Evolutionary conservation across 2,888 invertebrate genomes (phyloP).

Genomic region (Drosophila robusta): DNA sequence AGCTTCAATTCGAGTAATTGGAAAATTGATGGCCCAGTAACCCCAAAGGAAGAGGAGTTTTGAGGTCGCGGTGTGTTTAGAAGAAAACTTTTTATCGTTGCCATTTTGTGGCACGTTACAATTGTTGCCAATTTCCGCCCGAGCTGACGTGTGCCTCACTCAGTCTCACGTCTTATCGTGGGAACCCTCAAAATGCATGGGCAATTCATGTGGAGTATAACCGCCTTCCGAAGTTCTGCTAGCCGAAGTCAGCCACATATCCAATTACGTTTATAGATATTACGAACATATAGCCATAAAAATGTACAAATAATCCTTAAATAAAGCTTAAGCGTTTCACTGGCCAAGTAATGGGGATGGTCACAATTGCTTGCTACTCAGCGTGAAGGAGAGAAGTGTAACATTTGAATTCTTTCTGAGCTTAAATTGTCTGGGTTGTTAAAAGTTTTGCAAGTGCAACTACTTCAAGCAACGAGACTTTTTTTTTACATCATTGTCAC

Average conservation of each 20-base stretch:
- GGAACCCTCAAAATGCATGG: slow-evolving; percentile 35
- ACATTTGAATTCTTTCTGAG: slow-evolving; percentile 56
- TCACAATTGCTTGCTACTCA: neutral
- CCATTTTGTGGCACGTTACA: slow-evolving; percentile 80
- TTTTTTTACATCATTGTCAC: slow-evolving; percentile 32
- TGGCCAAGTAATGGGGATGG: slow-evolving; percentile 10
- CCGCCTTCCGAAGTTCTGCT: slow-evolving; percentile 40
- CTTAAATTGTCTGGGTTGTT: slow-evolving; percentile 32
- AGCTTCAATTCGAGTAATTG: slow-evolving; percentile 72
- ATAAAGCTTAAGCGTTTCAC: slow-evolving; percentile 53
- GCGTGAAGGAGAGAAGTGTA: slow-evolving; percentile 32
- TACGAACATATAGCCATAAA: slow-evolving; percentile 70
- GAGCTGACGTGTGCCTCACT: slow-evolving; percentile 49
- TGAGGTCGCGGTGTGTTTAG: slow-evolving; percentile 58
- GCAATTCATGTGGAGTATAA: slow-evolving; percentile 32
- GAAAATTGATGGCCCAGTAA: slow-evolving; percentile 69
- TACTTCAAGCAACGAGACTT: slow-evolving; percentile 5
- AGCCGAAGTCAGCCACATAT: slow-evolving; percentile 68
- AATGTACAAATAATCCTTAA: slow-evolving; percentile 60
- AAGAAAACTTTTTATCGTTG: slow-evolving; percentile 80
- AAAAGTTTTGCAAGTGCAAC: slow-evolving; percentile 43
- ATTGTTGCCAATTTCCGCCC: slow-evolving; percentile 79
- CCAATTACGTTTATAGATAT: slow-evolving; percentile 82
- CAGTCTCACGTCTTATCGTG: slow-evolving; percentile 7
- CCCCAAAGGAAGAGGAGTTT: slow-evolving; percentile 8